Evolutionary conservation across 2,113 vertebrate genomes (phyloP).

Genomic region (Syngnathus typhle): DNA sequence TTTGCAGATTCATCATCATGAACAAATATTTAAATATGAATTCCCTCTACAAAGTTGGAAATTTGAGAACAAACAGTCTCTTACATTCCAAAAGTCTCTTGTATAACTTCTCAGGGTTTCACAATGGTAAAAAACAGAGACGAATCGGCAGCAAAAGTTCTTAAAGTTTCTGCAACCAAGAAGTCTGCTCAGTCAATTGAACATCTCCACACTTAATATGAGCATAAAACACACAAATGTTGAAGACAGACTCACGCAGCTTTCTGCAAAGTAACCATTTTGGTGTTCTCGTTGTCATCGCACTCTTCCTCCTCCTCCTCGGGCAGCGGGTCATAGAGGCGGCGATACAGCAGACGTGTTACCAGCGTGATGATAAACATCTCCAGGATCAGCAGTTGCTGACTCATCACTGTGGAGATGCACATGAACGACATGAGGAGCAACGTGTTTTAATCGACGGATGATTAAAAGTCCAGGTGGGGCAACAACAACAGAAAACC

Average conservation of each 20-base stretch:
- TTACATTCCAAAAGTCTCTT: background rate
- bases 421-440: background rate
- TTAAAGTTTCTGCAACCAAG: background rate
- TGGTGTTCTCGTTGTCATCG: slow-evolving; percentile 46
- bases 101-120: background rate
- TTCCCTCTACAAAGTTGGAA: background rate
- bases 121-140: background rate
- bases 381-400: slow-evolving; percentile 81
- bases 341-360: slow-evolving; percentile 73
- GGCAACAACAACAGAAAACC: too few relatives aligned
- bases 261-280: slow-evolving; percentile 32
- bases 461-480: too few relatives aligned
- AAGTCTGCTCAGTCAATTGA: slow-evolving; percentile 2
- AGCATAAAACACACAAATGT: background rate
- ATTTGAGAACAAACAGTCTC: background rate
- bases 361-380: slow-evolving; percentile 83
- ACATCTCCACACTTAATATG: background rate
- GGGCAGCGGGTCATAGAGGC: slow-evolving; percentile 64
- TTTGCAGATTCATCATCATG: background rate
- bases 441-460: background rate
- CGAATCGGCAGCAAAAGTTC: background rate
- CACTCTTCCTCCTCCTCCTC: slow-evolving; percentile 50
- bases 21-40: background rate
- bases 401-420: slow-evolving; percentile 68
- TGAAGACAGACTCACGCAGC: slow-evolving; percentile 31